Evolutionary conservation across 2,113 vertebrate species (phyloP).

Genomic region (Dermatemys mawii): DNA sequence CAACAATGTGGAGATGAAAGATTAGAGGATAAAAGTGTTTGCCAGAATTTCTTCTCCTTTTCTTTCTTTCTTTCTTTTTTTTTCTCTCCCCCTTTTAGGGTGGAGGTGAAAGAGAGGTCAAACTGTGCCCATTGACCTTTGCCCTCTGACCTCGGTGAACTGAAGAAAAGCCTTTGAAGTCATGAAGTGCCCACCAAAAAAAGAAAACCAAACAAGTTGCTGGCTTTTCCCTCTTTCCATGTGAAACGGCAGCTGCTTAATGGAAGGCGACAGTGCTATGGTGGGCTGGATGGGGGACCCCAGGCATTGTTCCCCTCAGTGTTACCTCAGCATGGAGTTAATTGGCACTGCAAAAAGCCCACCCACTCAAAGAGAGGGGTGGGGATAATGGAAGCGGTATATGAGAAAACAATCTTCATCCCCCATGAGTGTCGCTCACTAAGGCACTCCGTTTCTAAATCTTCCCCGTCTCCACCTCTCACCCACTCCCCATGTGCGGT

Average conservation of each 20-base stretch:
- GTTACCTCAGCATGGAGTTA: not conserved
- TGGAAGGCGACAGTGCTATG: conserved; percentile 25
- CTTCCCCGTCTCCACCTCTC: no score
- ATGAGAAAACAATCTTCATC: not conserved
- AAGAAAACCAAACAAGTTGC: conserved; percentile 28
- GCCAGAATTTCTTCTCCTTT: conserved; percentile 1
- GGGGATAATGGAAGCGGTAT: fast-evolving
- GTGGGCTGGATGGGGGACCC: conserved; percentile 1
- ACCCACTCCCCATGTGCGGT: no score
- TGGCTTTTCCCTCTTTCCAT: conserved; percentile 50
- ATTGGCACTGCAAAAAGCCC: conserved; percentile 22
- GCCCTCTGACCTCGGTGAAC: conserved; percentile 71
- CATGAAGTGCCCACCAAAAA: conserved; percentile 52
- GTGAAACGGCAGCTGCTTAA: conserved; percentile 32
- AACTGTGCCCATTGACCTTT: conserved; percentile 57
- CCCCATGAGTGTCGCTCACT: fast-evolving
- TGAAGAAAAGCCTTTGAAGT: conserved; percentile 69
- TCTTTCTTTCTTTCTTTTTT: conserved; percentile 19
- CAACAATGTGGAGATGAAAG: conserved; percentile 44
- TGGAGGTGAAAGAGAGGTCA: conserved; percentile 71
- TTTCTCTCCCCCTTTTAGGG: conserved; percentile 18
- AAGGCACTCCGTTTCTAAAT: fast-evolving
- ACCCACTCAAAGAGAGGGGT: not conserved
- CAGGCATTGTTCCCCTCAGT: fast-evolving
- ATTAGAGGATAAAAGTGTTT: conserved; percentile 55